Evolutionary conservation across 2,888 invertebrate genomes (phyloP).

Genomic region (Temnothorax ravouxi): DNA sequence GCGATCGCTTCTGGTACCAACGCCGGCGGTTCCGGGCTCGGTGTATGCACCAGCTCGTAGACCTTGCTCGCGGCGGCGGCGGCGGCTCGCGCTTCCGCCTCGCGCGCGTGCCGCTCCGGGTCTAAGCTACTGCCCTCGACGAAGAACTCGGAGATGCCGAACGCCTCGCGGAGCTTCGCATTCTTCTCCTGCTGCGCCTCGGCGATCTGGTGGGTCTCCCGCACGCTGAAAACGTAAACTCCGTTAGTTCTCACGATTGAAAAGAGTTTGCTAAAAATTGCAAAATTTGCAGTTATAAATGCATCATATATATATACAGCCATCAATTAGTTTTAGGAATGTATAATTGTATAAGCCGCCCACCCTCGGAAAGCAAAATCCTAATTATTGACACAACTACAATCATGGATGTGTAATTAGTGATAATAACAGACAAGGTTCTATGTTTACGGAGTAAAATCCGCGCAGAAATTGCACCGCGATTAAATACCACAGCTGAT

Average conservation of each 20-base stretch:
- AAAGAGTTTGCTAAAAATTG: not conserved
- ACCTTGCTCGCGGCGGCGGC: conserved; percentile 86
- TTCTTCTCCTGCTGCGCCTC: conserved; percentile 99
- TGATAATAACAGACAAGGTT: not conserved
- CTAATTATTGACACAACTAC: not conserved
- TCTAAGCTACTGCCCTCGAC: conserved; percentile 97
- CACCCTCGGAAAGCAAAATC: not conserved
- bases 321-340: not conserved
- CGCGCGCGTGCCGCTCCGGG: conserved; percentile 91
- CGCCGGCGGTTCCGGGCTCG: conserved; percentile 88
- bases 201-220: conserved; percentile 98
- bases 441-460: not conserved
- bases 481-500: conserved; percentile 3
- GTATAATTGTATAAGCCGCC: not conserved
- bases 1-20: conserved; percentile 87
- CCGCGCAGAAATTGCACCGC: not conserved
- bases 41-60: conserved; percentile 93
- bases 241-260: not conserved
- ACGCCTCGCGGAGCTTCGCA: conserved; percentile 96
- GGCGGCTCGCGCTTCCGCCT: conserved; percentile 87
- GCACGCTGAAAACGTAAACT: conserved; percentile 89
- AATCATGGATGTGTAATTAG: not conserved
- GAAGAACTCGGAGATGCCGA: conserved; percentile 97
- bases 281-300: not conserved
- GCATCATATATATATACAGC: not conserved